Evolutionary conservation across 2,113 vertebrate genomes (phyloP).

Genomic region (Sclerurus mexicanus): DNA sequence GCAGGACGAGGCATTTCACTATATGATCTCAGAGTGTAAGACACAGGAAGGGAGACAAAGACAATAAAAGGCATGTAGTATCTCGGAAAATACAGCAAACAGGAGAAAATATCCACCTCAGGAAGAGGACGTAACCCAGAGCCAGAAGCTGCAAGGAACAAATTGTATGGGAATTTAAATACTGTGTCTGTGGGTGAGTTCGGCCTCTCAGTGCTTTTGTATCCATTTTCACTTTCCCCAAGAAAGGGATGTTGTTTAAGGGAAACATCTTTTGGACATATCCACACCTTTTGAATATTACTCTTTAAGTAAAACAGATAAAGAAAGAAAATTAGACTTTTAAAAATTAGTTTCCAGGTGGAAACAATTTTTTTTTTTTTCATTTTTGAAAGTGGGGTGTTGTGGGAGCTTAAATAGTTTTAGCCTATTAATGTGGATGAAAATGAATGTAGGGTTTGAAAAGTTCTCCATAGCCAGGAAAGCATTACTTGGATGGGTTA

Average conservation of each 20-base stretch:
- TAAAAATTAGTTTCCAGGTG: neutral
- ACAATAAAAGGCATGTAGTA: conserved; percentile 23
- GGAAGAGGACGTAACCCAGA: conserved; percentile 3
- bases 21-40: conserved; percentile 1
- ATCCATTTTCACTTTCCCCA: neutral
- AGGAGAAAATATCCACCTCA: neutral
- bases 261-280: neutral
- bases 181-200: neutral
- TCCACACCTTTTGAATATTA: neutral
- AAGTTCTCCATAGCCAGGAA: neutral
- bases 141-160: neutral
- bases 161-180: neutral
- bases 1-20: conserved; percentile 2
- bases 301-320: conserved; percentile 5
- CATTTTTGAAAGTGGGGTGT: neutral
- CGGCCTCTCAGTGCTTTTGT: neutral
- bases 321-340: conserved; percentile 44
- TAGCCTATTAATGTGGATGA: neutral
- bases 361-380: neutral
- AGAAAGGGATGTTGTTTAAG: neutral
- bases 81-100: neutral
- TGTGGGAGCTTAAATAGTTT: neutral
- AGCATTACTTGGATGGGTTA: neutral
- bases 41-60: conserved; percentile 45
- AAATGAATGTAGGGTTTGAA: neutral